Conservation (phyloP, 2,888 invertebrate species). For the Nasonia oneida region DNA sequence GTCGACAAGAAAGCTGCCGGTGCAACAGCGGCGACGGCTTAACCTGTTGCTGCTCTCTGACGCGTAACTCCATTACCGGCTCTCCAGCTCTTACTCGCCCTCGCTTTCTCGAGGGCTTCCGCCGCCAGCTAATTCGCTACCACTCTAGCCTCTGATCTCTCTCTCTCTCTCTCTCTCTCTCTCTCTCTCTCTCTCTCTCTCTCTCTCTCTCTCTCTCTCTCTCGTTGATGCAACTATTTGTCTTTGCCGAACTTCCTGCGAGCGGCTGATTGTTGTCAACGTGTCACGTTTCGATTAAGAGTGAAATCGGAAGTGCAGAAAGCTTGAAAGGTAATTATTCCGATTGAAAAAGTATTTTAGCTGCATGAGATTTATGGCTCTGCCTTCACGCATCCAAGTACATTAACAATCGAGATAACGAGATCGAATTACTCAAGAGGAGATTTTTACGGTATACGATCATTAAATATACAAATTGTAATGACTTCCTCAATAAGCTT, state of each 20-base stretch:
- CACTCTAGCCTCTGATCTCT: background rate
- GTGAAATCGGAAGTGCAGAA: too few species aligned
- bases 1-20: conserved; percentile 26
- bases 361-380: background rate
- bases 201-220: background rate
- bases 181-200: background rate
- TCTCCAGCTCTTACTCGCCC: background rate
- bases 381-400: background rate
- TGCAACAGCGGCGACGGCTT: conserved; percentile 18
- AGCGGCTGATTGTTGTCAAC: background rate
- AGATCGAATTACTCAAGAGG: background rate
- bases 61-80: conserved; percentile 30
- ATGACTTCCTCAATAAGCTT: too few species aligned
- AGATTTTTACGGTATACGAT: too few species aligned
- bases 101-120: background rate
- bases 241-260: background rate
- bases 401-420: background rate
- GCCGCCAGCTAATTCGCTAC: conserved; percentile 14
- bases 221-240: background rate
- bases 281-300: too few species aligned
- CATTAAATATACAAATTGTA: too few species aligned
- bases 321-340: too few species aligned
- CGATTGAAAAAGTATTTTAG: background rate
- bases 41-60: conserved; percentile 41
- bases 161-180: background rate